Conservation (phyloP, 2,888 invertebrate species). For the Hybos culiciformis region DNA sequence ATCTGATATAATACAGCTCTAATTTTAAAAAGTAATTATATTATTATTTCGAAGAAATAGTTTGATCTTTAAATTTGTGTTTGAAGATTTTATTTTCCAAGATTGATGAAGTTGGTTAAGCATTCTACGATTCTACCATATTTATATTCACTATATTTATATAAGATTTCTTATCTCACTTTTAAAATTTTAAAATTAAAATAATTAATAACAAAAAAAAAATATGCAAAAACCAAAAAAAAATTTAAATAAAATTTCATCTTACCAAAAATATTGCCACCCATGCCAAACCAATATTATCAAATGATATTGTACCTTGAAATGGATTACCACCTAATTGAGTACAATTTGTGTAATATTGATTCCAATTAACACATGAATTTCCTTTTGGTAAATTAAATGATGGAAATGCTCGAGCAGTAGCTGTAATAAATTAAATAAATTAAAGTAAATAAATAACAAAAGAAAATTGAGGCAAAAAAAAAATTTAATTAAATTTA, state of each 20-base stretch:
- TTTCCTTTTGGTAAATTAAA: slow-evolving; percentile 51
- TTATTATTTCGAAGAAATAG: too few species aligned
- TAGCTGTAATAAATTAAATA: slow-evolving; percentile 19
- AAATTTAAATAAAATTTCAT: slow-evolving; percentile 32
- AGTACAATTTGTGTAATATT: slow-evolving; percentile 91
- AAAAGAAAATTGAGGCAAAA: background rate
- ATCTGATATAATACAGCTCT: too few species aligned
- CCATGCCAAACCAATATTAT: slow-evolving; percentile 99
- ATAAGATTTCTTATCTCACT: too few species aligned
- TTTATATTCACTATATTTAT: too few species aligned
- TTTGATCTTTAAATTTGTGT: too few species aligned
- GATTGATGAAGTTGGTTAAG: too few species aligned
- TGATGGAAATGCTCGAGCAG: slow-evolving; percentile 30
- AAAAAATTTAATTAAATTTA: background rate
- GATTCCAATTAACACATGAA: slow-evolving; percentile 96
- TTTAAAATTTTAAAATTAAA: too few species aligned
- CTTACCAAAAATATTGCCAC: slow-evolving; percentile 98
- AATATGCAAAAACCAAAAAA: too few species aligned
- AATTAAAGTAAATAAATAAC: background rate
- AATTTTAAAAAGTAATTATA: too few species aligned
- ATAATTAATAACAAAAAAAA: background rate
- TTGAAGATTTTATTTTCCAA: too few species aligned
- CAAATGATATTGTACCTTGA: slow-evolving; percentile 97
- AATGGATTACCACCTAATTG: slow-evolving; percentile 93
- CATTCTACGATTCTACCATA: too few species aligned